These are phyloP conservation scores for Cheilosia vernalis DNA, from an alignment of 2,888 invertebrate genomes.

Conservation along the genomic window DNA sequence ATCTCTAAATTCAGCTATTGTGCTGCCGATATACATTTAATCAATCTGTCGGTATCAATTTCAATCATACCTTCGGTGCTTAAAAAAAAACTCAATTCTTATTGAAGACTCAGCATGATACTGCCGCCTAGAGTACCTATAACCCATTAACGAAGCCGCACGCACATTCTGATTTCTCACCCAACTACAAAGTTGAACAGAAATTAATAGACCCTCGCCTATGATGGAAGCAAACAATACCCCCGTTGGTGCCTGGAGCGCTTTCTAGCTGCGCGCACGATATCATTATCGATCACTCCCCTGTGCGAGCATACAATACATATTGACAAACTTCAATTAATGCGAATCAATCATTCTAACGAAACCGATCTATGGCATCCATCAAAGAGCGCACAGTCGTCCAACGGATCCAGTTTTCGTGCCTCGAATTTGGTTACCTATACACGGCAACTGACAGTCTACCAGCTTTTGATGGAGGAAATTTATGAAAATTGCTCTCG, in stretches of 20 bases:
- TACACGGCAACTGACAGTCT: slow-evolving; percentile 31
- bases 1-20: too few species aligned
- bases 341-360: slow-evolving; percentile 68
- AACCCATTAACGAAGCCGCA: slow-evolving; percentile 20
- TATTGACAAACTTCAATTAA: slow-evolving; percentile 70
- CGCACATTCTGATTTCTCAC: slow-evolving; percentile 16
- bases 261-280: slow-evolving; percentile 17
- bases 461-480: slow-evolving; percentile 42
- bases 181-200: neutral
- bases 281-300: slow-evolving; percentile 46
- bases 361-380: slow-evolving; percentile 46
- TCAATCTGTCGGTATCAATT: too few species aligned
- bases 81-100: too few species aligned
- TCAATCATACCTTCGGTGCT: too few species aligned
- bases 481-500: slow-evolving; percentile 69
- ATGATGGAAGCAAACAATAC: slow-evolving; percentile 29
- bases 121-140: too few species aligned
- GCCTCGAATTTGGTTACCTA: slow-evolving; percentile 5
- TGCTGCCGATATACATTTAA: too few species aligned
- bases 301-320: slow-evolving; percentile 9
- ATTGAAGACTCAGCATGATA: too few species aligned
- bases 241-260: neutral
- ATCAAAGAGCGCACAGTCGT: slow-evolving; percentile 18
- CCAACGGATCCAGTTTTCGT: slow-evolving; percentile 54
- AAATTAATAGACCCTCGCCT: slow-evolving; percentile 16